Percentiles rank a stretch among this genome's conserved stretches.
Evolutionary conservation across 92 coral and sea anemone genomes (phyloP).

Genomic region (Umimayanthus kanabou): DNA sequence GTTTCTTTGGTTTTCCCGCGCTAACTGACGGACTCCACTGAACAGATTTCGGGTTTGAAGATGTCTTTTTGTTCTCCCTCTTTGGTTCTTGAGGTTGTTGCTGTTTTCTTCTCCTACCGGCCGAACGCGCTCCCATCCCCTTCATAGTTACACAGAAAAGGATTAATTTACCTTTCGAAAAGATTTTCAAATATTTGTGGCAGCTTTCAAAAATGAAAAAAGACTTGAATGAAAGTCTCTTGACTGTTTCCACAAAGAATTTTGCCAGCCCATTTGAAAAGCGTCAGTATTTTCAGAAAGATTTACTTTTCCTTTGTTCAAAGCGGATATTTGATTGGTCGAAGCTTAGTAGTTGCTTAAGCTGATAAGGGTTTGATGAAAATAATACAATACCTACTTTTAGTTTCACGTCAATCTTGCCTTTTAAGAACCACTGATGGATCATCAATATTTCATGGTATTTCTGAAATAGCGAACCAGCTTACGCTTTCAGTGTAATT

Average conservation of each 20-base stretch:
- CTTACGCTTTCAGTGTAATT: background rate
- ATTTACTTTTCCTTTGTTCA: background rate
- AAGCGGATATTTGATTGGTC: background rate
- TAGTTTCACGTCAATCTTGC: background rate
- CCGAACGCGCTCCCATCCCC: slow-evolving; percentile 13
- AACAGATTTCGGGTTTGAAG: slow-evolving; percentile 21
- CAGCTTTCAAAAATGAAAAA: background rate
- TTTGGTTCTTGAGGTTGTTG: background rate
- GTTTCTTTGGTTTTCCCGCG: background rate
- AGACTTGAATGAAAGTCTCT: background rate
- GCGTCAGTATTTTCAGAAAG: background rate
- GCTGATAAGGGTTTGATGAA: background rate
- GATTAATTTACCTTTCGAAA: background rate
- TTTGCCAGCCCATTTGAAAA: background rate
- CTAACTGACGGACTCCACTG: slow-evolving; percentile 26
- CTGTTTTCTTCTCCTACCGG: slow-evolving; percentile 20
- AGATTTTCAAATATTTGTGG: background rate
- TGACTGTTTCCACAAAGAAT: background rate
- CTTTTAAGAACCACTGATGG: background rate
- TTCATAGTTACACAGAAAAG: background rate
- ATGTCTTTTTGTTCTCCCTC: slow-evolving; percentile 6
- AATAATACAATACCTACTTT: background rate
- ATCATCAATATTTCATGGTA: background rate
- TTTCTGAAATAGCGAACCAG: background rate
- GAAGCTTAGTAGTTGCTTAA: background rate